These are phyloP conservation scores for Heliconius ismenius DNA, from an alignment of 2,888 invertebrate species.

Conservation along the genomic window DNA sequence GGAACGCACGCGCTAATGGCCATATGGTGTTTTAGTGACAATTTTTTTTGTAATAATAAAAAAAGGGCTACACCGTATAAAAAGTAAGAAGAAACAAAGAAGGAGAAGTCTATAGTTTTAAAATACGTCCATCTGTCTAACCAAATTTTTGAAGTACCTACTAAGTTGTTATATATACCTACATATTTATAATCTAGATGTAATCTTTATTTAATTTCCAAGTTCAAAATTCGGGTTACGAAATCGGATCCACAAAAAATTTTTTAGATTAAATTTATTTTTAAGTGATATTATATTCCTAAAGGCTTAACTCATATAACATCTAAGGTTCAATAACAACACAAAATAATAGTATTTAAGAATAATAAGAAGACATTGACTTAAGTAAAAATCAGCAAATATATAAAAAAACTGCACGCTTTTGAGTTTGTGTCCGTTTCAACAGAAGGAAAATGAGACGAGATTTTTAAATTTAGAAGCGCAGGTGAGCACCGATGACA, in stretches of 20 bases:
- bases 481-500: slow-evolving; percentile 77
- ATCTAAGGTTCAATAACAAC: too few relatives aligned
- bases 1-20: slow-evolving; percentile 72
- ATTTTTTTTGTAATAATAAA: slow-evolving; percentile 42
- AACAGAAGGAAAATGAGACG: slow-evolving; percentile 78
- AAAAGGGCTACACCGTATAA: slow-evolving; percentile 12
- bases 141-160: too few relatives aligned
- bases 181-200: too few relatives aligned
- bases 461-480: slow-evolving; percentile 78
- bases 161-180: too few relatives aligned
- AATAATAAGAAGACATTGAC: background rate
- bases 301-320: too few relatives aligned
- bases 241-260: too few relatives aligned
- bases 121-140: too few relatives aligned
- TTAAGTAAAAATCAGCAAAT: background rate
- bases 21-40: slow-evolving; percentile 68
- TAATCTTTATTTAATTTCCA: too few relatives aligned
- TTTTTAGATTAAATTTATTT: too few relatives aligned
- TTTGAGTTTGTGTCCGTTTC: slow-evolving; percentile 70
- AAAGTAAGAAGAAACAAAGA: background rate
- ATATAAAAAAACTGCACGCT: background rate
- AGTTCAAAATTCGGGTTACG: too few relatives aligned
- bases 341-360: background rate
- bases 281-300: too few relatives aligned
- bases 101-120: too few relatives aligned